phyloP scores from a whole-genome alignment of 1,140 invertebrate genomes.

The Campoletis sonorensis region DNA sequence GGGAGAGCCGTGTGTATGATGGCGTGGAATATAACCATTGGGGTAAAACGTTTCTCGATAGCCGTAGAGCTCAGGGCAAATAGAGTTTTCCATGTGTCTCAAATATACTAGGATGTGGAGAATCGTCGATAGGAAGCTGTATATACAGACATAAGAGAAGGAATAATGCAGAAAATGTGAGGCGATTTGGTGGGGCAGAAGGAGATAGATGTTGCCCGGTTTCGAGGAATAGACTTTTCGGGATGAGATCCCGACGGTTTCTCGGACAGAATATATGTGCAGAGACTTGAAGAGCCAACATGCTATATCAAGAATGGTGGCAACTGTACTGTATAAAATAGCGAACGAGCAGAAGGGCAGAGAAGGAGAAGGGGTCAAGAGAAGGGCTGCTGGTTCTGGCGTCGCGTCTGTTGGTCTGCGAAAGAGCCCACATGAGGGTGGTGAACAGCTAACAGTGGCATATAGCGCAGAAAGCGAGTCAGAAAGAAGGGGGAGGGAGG shows the following conservation, averaged over 20 bases:
- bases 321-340: slow-evolving; percentile 44
- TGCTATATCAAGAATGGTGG: slow-evolving; percentile 15
- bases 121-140: neutral
- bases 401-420: neutral
- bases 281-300: neutral
- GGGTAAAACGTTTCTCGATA: slow-evolving; percentile 29
- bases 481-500: no score
- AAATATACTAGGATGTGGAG: no score
- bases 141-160: neutral
- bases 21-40: neutral
- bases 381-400: neutral
- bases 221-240: slow-evolving; percentile 40
- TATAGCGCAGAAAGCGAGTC: neutral
- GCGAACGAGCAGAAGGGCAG: neutral
- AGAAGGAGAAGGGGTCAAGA: neutral
- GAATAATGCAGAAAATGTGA: slow-evolving; percentile 10
- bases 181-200: neutral
- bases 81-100: no score
- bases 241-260: slow-evolving; percentile 15
- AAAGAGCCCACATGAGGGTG: slow-evolving; percentile 17
- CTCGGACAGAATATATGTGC: neutral
- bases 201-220: no score
- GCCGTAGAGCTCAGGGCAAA: neutral
- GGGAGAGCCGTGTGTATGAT: neutral
- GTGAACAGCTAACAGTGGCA: slow-evolving; percentile 18